Base-by-base conservation (phyloP, 2,888 invertebrate genomes). In the Leptinotarsa rubiginosa region DNA sequence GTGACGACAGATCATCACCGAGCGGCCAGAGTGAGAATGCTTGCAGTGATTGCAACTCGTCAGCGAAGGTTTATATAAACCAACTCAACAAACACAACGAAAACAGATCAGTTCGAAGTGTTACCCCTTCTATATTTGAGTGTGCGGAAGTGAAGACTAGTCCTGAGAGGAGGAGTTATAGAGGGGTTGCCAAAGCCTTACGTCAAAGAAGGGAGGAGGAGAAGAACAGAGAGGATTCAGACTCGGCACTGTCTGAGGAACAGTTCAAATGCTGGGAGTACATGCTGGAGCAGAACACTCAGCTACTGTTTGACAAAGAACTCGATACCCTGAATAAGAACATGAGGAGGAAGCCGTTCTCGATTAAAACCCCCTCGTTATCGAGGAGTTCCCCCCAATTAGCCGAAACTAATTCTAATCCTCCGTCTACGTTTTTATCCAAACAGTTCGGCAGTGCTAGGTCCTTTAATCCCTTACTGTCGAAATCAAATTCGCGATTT, bases 241-340 rank as follows among this genome's bases (percentile, higher is more conserved):
- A 90, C 85, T 91, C 89, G 1, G 90, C 89, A 12, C 89, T 93
- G 74, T 93, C 94, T 1, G 96, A 96, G 83, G 96, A 96, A 85
- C 96, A 96, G 85, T 96, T 95, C 84, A 94, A 96, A 85, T 96
- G 96, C 85, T 96, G 96, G 96, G 96, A 96, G 82, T 96, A 96
- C 83, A 96, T 96, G 95, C 87, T 96, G 66, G 96, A 96, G 84
- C 95, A 96, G 86, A 96, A 96, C 83, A 96, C 96, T 0, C 96
- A 96, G 85, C 89, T 96, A 85, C 85, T 96, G 2, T 96, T 96
- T 83, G 96, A 96, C 86, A 96, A 96, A 84, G 96, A 96, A 86
- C 87, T 96, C 67, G 73, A 79, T 62, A 95, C 96, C 83, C 95
- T 95, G 50, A 92, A 91, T 0, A 91, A 91, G 84, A 92, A 91